These are phyloP conservation scores for Oriolus oriolus DNA, from an alignment of 2,113 vertebrate species.

Conservation along the genomic window DNA sequence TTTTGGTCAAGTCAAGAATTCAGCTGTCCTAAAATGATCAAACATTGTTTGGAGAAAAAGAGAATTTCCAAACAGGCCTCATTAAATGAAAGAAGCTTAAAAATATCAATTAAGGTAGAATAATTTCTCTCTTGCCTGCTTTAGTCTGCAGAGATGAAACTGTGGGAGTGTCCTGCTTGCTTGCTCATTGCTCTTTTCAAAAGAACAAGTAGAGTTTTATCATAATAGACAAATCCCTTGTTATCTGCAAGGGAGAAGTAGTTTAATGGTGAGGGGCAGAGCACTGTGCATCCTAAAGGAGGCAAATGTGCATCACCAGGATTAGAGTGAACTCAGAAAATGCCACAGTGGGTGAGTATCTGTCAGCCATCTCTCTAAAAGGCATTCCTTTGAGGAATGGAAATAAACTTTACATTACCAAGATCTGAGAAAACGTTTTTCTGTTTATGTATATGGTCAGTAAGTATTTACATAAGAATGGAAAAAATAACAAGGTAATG, in stretches of 20 bases:
- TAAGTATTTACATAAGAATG: not conserved
- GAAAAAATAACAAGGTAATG: not conserved
- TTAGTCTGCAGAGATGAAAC: conserved; percentile 79
- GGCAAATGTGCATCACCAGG: not conserved
- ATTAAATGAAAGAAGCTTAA: conserved; percentile 65
- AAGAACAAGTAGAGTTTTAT: conserved; percentile 42
- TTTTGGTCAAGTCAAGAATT: conserved; percentile 68
- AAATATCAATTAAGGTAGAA: conserved; percentile 81
- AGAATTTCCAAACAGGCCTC: conserved; percentile 72
- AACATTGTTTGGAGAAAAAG: conserved; percentile 35
- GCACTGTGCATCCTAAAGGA: not conserved
- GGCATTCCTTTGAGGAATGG: not conserved
- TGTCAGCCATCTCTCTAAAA: not conserved
- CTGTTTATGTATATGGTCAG: not conserved
- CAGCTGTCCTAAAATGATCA: conserved; percentile 63
- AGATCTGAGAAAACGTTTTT: not conserved
- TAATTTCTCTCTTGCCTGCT: conserved; percentile 75
- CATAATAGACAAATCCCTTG: conserved; percentile 41
- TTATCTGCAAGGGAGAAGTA: conserved; percentile 62
- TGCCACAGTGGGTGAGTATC: not conserved
- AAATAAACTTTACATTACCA: not conserved
- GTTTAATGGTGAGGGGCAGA: conserved; percentile 66
- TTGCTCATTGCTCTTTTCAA: conserved; percentile 39
- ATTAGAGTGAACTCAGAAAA: not conserved
- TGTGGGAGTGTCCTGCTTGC: conserved; percentile 62